These are phyloP conservation scores for Camponotus vicinus DNA, from an alignment of 1,140 invertebrate species.

Conservation along the genomic window DNA sequence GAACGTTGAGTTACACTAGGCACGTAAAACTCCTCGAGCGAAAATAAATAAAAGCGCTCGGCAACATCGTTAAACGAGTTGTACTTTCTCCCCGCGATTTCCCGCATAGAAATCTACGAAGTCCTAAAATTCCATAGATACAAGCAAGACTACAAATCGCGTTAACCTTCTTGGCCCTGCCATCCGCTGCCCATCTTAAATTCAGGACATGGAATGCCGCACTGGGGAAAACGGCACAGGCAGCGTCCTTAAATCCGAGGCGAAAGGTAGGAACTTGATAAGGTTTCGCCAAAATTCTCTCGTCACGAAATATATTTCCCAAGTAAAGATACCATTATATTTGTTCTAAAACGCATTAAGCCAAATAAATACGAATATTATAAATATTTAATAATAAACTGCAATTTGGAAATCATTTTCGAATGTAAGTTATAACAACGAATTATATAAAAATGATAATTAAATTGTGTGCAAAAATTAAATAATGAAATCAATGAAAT, in stretches of 20 bases:
- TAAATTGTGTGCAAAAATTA: not conserved
- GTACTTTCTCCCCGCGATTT: conserved; percentile 35
- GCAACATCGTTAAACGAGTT: conserved; percentile 45
- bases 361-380: not conserved
- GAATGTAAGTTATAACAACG: too few species aligned
- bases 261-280: conserved; percentile 21
- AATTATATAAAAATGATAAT: not conserved
- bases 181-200: conserved; percentile 53
- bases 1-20: conserved; percentile 20
- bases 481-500: not conserved
- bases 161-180: conserved; percentile 53
- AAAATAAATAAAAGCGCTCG: conserved; percentile 48
- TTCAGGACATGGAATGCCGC: conserved; percentile 61
- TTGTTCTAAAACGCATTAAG: not conserved
- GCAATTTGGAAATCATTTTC: not conserved
- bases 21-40: conserved; percentile 41
- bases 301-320: conserved; percentile 51
- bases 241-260: conserved; percentile 43
- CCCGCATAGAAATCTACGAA: conserved; percentile 44
- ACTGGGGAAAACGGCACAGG: conserved; percentile 52
- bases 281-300: conserved; percentile 32
- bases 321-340: conserved; percentile 35
- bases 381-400: not conserved
- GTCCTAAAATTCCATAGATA: conserved; percentile 61
- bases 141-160: conserved; percentile 49